A percentile compares a stretch with the other conserved stretches of the same genome.
Conservation (phyloP, 2,113 vertebrate genomes). For the Ursus arctos region DNA sequence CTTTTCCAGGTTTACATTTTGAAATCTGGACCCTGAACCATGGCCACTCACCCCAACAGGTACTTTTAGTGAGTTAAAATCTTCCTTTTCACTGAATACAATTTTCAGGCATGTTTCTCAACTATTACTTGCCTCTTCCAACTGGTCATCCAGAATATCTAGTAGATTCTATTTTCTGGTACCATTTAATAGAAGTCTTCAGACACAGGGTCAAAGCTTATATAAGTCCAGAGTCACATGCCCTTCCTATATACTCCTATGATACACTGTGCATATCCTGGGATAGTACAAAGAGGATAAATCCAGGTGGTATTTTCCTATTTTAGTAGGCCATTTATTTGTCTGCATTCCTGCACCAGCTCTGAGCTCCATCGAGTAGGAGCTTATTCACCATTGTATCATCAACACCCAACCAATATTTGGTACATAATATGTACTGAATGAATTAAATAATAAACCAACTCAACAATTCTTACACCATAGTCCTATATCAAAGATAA, state of each 20-base stretch:
- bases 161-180: neutral
- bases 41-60: neutral
- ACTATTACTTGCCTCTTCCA: neutral
- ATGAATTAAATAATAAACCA: neutral
- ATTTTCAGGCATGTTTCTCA: neutral
- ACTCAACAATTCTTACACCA: neutral
- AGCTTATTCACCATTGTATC: neutral
- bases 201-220: neutral
- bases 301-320: neutral
- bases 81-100: neutral
- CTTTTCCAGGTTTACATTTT: neutral
- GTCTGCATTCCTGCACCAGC: neutral
- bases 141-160: neutral
- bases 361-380: neutral
- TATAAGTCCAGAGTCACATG: neutral
- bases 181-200: neutral
- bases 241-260: neutral
- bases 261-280: neutral
- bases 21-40: neutral
- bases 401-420: neutral
- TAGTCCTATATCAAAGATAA: neutral
- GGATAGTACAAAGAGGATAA: neutral
- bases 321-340: neutral
- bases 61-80: neutral
- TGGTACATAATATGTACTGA: neutral